A percentile compares a stretch with the other conserved stretches of the same genome.
These are phyloP conservation scores for Salmo trutta DNA, from an alignment of 2,797 vertebrate species.

Conservation along the genomic window DNA sequence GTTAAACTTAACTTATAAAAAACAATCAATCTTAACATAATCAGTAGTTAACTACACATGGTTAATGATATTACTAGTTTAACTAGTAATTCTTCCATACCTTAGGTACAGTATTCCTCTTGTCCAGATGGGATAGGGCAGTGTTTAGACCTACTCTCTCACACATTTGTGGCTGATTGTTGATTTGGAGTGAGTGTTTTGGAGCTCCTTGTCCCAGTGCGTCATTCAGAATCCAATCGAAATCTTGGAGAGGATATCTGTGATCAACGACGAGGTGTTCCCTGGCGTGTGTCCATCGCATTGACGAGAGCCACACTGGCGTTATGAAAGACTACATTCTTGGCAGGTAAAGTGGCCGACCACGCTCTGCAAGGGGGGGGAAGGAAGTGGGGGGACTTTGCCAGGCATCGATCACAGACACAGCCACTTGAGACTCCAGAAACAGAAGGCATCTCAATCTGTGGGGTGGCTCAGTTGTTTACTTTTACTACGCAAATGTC, in stretches of 20 bases:
- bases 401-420: not conserved
- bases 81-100: too few relatives aligned
- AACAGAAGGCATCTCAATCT: constrained; percentile 25
- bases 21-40: too few relatives aligned
- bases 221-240: not conserved
- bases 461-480: constrained; percentile 13
- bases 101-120: too few relatives aligned
- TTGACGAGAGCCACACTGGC: not conserved
- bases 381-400: not conserved
- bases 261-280: not conserved
- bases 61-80: too few relatives aligned
- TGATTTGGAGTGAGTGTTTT: not conserved
- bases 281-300: not conserved
- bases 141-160: not conserved
- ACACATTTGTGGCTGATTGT: not conserved
- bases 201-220: not conserved
- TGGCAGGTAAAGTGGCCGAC: not conserved
- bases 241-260: not conserved
- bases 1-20: too few relatives aligned
- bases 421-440: not conserved
- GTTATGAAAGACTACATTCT: not conserved
- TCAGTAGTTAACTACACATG: too few relatives aligned
- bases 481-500: constrained; percentile 15
- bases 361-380: not conserved
- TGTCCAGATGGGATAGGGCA: too few relatives aligned